phyloP scores from a whole-genome alignment of 2,888 invertebrate genomes.

The Apamea crenata region DNA sequence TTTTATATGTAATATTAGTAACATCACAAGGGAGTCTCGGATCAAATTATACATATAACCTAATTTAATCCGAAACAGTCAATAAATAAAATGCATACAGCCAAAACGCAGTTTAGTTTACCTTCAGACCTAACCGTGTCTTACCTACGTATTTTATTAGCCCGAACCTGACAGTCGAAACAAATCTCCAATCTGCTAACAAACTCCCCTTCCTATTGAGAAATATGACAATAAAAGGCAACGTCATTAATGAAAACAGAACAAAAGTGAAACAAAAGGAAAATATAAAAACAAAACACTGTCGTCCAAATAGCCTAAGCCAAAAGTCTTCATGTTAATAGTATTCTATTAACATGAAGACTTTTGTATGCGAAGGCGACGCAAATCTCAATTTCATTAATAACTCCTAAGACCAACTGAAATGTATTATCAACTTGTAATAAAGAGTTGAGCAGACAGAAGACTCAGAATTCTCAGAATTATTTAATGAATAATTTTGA shows the following conservation, averaged over 20 bases:
- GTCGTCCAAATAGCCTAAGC: background rate
- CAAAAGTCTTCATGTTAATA: too few relatives aligned
- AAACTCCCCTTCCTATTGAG: background rate
- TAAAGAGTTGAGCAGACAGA: slow-evolving; percentile 19
- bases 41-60: background rate
- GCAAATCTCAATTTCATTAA: slow-evolving; percentile 15
- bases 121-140: background rate
- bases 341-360: background rate
- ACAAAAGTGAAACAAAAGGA: background rate
- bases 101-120: background rate
- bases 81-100: background rate
- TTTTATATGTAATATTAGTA: background rate
- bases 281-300: slow-evolving; percentile 26
- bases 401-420: slow-evolving; percentile 15
- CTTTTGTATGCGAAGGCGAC: slow-evolving; percentile 6
- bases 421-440: slow-evolving; percentile 1
- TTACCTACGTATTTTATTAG: background rate
- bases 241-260: slow-evolving; percentile 1
- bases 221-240: slow-evolving; percentile 7
- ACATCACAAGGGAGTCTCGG: background rate
- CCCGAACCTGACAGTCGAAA: background rate
- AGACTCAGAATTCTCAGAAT: slow-evolving; percentile 2
- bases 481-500: slow-evolving; percentile 2
- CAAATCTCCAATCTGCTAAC: background rate
- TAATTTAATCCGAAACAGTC: background rate